Evolutionary conservation across 1,140 invertebrate genomes (phyloP).

Genomic region (Cyclina sinensis): DNA sequence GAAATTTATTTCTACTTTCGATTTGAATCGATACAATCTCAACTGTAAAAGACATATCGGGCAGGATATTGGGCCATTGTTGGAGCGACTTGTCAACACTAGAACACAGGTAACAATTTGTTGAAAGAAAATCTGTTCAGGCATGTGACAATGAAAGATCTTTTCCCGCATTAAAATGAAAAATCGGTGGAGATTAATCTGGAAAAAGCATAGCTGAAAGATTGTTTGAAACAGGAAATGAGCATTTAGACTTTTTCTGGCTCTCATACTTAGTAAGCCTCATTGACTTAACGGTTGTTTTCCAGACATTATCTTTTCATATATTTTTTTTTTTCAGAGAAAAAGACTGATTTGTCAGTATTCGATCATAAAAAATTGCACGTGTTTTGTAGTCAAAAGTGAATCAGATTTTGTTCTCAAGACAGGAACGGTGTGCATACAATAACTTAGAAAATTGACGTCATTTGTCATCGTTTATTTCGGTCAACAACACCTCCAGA

Average conservation of each 20-base stretch:
- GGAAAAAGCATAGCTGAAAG: neutral
- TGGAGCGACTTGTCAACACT: conserved; percentile 63
- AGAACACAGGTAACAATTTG: conserved; percentile 52
- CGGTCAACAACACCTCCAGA: neutral
- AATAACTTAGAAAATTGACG: too few relatives aligned
- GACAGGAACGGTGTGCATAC: too few relatives aligned
- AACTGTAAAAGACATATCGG: conserved; percentile 65
- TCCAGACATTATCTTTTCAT: too few relatives aligned
- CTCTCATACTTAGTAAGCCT: neutral
- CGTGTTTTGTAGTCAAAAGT: too few relatives aligned
- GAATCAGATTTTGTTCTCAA: too few relatives aligned
- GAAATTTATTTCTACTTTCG: conserved; percentile 72
- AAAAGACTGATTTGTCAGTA: too few relatives aligned
- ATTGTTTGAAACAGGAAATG: conserved; percentile 5
- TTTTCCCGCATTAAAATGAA: conserved; percentile 7
- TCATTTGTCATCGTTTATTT: neutral
- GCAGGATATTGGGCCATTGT: conserved; percentile 65
- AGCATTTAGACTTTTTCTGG: neutral
- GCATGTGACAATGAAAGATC: conserved; percentile 20
- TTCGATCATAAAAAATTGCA: too few relatives aligned
- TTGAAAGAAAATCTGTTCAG: conserved; percentile 44
- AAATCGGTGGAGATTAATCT: neutral
- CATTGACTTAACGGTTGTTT: too few relatives aligned
- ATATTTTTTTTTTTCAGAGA: too few relatives aligned
- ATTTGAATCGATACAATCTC: conserved; percentile 66